Percentiles rank a stretch among this genome's conserved stretches.
phyloP scores from a whole-genome alignment of 2,797 vertebrate genomes.

The Pipistrellus pipistrellus region DNA sequence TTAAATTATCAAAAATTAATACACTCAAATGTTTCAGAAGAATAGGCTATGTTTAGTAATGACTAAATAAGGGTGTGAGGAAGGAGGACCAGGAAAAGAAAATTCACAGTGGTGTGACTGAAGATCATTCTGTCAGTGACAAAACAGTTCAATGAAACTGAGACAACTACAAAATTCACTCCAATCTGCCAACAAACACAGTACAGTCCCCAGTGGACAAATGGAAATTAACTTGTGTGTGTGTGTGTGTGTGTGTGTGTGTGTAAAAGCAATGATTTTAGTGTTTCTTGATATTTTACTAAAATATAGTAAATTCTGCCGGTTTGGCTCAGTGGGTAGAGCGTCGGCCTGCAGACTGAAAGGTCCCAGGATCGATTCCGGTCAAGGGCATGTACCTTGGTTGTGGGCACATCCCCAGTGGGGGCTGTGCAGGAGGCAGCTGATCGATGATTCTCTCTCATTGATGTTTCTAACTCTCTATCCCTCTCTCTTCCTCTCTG shows the following conservation, averaged over 20 bases:
- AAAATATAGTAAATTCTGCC: neutral
- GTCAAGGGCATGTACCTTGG: too few species aligned
- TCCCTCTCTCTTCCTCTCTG: too few species aligned
- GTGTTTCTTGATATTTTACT: slow-evolving; percentile 6
- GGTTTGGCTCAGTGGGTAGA: too few species aligned
- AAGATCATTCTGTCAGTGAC: neutral
- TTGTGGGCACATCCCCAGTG: too few species aligned
- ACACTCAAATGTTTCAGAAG: slow-evolving; percentile 49
- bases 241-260: rapidly evolving
- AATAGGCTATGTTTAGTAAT: neutral
- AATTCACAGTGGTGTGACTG: neutral
- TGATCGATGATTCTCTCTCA: too few species aligned
- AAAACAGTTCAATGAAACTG: neutral
- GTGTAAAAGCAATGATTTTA: neutral
- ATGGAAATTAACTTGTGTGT: neutral
- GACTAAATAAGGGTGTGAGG: neutral
- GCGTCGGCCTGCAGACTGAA: too few species aligned
- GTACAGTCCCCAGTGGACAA: neutral
- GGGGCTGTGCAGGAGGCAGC: too few species aligned
- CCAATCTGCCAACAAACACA: neutral
- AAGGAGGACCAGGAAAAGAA: neutral
- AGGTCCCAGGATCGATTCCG: too few species aligned
- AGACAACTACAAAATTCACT: neutral
- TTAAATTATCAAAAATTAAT: slow-evolving; percentile 72
- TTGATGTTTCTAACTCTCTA: too few species aligned